Evolutionary conservation across 1,140 invertebrate genomes (phyloP), one percentile per base, ranked within the genome.

Genomic region (Archivesica marissinica): DNA sequence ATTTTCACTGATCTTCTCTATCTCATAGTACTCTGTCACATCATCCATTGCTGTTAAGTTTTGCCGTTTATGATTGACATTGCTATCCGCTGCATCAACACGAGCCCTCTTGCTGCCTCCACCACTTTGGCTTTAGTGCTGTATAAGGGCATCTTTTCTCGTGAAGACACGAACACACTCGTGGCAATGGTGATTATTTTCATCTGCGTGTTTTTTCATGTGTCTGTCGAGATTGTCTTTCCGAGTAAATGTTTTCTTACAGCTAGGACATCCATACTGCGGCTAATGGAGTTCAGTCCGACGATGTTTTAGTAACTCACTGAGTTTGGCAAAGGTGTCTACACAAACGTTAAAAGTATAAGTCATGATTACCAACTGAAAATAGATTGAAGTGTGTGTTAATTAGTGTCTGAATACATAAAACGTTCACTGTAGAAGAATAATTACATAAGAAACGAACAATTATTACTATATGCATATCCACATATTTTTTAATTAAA

Each of bases 141-240:
- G 70, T 50, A 47, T 25, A 74, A 44, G 41, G 11, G 70, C 70
- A 74, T 74, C 41, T 44, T 30, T 25, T 44, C 70, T 74, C n/a
- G 39, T 74, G 30, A 74, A 74, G 6, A 44, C 70, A n/a, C n/a
- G n/a, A n/a, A n/a, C n/a, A n/a, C n/a, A n/a, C n/a, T n/a, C n/a
- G n/a, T n/a, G n/a, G n/a, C 70, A 44, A 44, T 74, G 70, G n/a
- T 74, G 41, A 47, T 44, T 74, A 25, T 74, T 44, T 4, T 41
- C 70, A 30, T 44, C 39, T 15, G 11, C 41, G 28, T 74, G 70
- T 47, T 74, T 74, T 30, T 76, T 6, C 72, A 76, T 76, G 39
- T 76, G 68, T n/a, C 68, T 39, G 15, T 76, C 72, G 11, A 76
- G 23, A 56, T 76, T 76, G 11, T 76, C 3, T 33, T 76, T 76